Base-by-base conservation (phyloP, 1,140 invertebrate genomes). In the Melitaea cinxia region DNA sequence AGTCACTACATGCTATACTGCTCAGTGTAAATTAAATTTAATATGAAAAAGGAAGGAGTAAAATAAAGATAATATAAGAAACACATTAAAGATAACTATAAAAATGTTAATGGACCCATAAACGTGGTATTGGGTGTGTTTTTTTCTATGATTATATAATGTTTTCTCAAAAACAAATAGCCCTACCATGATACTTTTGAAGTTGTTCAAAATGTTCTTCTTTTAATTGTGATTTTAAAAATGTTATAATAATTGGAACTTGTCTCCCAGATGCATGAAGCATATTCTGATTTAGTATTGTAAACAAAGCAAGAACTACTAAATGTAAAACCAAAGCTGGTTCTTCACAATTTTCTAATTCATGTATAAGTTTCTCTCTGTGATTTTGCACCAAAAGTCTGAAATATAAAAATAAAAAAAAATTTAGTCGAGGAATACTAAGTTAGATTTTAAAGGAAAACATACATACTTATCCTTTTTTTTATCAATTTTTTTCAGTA, bases 221-320 rank as follows among this genome's bases (percentile, higher is more conserved):
- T 62, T 93, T 92, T 23, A 98, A 82, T 62, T 94, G 93, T 19
- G 92, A 88, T 65, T 95, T 94, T 10, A 99, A 92, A 83, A 94
- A 95, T 1, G 89, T 75, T 17, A 99, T 89, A 65, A 99, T 94
- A 17, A 94, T 92, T 0, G 97, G 95, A 2, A 99, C 96, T 90
- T 97, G 97, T 84, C 96, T 94, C 0, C 98, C 98, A 21, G 97
- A 98, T 9, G 96, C 96, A 82, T 99, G 96, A 12, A 99, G 73
- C 88, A 98, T 96, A 72, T 89, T 94, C 75, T 97, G 94, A 10
- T 95, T 97, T 0, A 94, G 91, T 7, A 94, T 93, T 17, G 96
- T 96, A 76, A 98, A 98, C 17, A 98, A 92, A 23, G 98, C 91
- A 42, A 98, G 92, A 4, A 93, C 93, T 0, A 94, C 93, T 37